Percentiles rank a stretch among this genome's conserved stretches.
Evolutionary conservation across 2,113 vertebrate species (phyloP).

Genomic region (Serinus canaria): DNA sequence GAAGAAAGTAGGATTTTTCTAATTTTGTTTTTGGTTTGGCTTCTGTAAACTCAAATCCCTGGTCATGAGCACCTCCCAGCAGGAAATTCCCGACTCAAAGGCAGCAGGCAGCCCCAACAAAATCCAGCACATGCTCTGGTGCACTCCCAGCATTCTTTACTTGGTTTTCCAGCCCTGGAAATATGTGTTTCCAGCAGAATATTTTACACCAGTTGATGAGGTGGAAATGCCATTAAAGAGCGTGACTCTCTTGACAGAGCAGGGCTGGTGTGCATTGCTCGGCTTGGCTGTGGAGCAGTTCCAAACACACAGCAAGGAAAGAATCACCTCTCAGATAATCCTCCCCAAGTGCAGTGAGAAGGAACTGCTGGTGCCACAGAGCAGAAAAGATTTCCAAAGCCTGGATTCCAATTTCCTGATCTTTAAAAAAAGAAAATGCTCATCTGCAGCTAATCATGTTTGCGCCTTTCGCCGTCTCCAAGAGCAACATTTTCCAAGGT

Average conservation of each 20-base stretch:
- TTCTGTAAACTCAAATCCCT: background rate
- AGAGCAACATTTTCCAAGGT: conserved; percentile 35
- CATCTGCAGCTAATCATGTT: conserved; percentile 20
- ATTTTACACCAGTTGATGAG: background rate
- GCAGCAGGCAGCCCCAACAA: background rate
- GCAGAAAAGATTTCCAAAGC: background rate
- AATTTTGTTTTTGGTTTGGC: background rate
- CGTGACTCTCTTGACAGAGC: background rate
- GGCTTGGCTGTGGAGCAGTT: background rate
- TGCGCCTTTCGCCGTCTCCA: background rate
- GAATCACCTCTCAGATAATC: background rate
- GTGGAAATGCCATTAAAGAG: background rate
- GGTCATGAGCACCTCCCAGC: background rate
- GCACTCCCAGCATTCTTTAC: background rate
- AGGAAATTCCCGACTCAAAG: fast-evolving
- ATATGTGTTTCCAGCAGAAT: background rate
- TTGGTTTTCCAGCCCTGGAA: background rate
- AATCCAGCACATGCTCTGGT: background rate
- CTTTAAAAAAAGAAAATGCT: background rate
- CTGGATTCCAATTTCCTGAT: background rate
- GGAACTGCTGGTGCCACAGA: background rate
- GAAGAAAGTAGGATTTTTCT: background rate
- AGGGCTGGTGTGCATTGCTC: background rate
- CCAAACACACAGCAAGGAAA: background rate
- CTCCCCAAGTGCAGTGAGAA: background rate